Percentiles rank a stretch among this genome's conserved stretches.
phyloP scores from a whole-genome alignment of 2,797 vertebrate genomes.

The Neomorphus geoffroyi region DNA sequence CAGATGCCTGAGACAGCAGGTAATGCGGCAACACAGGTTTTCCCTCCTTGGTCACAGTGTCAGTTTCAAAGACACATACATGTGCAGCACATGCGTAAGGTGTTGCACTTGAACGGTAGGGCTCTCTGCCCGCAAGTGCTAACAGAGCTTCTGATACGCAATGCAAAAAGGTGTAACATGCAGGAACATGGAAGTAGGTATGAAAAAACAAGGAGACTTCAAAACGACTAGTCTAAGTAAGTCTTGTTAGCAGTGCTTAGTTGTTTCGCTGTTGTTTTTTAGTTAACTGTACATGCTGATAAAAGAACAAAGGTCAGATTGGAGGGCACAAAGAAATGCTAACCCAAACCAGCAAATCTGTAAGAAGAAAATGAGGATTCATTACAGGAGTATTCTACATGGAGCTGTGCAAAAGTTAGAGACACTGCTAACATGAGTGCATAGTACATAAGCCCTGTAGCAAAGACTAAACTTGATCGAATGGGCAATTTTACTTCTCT shows the following conservation, averaged over 20 bases:
- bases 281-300: not conserved
- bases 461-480: not conserved
- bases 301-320: not conserved
- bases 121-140: not conserved
- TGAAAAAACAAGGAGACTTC: not conserved
- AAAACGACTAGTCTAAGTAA: not conserved
- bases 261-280: not conserved
- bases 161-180: not conserved
- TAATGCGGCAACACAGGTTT: not conserved
- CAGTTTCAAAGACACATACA: not conserved
- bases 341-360: not conserved
- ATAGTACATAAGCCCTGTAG: not conserved
- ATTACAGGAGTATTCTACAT: not conserved
- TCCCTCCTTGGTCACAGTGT: not conserved
- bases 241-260: not conserved
- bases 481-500: not conserved
- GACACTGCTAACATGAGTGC: not conserved
- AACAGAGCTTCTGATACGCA: not conserved
- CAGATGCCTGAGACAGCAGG: not conserved
- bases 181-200: not conserved
- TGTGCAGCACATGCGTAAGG: not conserved
- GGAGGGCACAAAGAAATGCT: not conserved
- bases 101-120: not conserved
- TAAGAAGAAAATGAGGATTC: not conserved
- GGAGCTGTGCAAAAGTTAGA: not conserved